A percentile compares a stretch with the other conserved stretches of the same genome.
Conservation (phyloP, 2,797 vertebrate species). For the Danio tinwini region DNA sequence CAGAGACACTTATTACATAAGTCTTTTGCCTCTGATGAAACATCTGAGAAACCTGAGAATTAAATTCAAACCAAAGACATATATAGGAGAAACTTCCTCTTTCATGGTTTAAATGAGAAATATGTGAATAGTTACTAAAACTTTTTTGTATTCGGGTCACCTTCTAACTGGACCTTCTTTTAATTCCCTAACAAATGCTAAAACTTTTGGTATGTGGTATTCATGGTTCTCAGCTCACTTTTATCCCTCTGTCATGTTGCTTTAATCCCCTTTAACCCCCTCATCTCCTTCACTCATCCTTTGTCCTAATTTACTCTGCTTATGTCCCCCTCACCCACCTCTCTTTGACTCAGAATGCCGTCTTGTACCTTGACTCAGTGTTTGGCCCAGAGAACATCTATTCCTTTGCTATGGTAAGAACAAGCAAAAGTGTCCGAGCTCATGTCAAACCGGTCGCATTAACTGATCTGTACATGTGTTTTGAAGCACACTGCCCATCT, state of each 20-base stretch:
- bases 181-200: conserved; percentile 1
- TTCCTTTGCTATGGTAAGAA: conserved; percentile 78
- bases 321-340: conserved; percentile 55
- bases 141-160: not conserved
- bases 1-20: not conserved
- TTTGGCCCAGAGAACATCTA: conserved; percentile 79
- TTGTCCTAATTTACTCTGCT: conserved; percentile 64
- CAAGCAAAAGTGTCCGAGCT: conserved; percentile 34
- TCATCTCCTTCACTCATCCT: conserved; percentile 59
- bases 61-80: not conserved
- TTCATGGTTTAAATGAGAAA: too few relatives aligned
- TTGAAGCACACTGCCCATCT: not conserved
- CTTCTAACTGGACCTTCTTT: not conserved
- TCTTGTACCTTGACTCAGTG: conserved; percentile 78
- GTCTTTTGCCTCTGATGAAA: not conserved
- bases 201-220: conserved; percentile 18
- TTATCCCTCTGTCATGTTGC: conserved; percentile 51
- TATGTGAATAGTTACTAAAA: not conserved
- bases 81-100: not conserved
- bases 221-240: conserved; percentile 46
- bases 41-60: not conserved
- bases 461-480: conserved; percentile 11
- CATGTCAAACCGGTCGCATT: not conserved
- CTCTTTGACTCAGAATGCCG: conserved; percentile 72
- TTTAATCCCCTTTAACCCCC: conserved; percentile 58